These are phyloP conservation scores for Propithecus perrieri DNA, from an alignment of 2,797 vertebrate species.

Conservation along the genomic window DNA sequence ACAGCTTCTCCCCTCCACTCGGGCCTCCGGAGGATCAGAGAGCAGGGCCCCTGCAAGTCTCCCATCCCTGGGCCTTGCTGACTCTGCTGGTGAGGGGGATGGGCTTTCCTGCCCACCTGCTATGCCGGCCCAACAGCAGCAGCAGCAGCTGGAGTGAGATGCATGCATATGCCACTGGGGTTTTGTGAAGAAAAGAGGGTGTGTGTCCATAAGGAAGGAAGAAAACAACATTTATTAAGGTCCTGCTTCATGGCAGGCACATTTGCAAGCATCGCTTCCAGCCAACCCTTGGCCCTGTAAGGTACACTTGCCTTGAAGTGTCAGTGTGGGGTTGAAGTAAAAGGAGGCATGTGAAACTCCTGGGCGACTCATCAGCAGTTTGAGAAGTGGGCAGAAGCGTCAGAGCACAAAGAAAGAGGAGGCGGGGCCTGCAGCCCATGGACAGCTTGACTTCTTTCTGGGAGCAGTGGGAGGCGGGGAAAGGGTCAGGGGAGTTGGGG, in stretches of 20 bases:
- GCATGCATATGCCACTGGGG: conserved; percentile 4
- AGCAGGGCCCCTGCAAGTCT: neutral
- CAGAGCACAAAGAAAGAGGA: neutral
- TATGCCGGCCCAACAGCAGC: neutral
- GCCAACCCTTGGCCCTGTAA: neutral
- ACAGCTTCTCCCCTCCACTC: neutral
- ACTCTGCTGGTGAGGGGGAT: neutral
- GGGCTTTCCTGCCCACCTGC: neutral
- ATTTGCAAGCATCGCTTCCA: conserved; percentile 24
- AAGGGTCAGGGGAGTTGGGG: neutral
- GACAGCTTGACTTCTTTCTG: neutral
- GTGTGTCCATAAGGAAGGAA: conserved; percentile 70
- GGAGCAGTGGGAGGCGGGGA: neutral
- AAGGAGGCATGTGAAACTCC: neutral
- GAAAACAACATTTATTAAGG: conserved; percentile 55
- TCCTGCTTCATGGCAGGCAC: conserved; percentile 57
- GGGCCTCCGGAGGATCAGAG: rapidly evolving
- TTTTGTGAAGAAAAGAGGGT: conserved; percentile 67
- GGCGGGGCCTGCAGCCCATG: neutral
- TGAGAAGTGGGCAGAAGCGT: neutral
- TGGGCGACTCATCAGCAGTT: neutral
- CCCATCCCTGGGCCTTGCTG: neutral
- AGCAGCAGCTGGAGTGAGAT: conserved; percentile 17
- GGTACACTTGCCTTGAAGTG: neutral
- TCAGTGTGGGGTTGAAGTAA: neutral